Conservation (phyloP, 1,140 invertebrate genomes). For the Anoplolepis gracilipes region DNA sequence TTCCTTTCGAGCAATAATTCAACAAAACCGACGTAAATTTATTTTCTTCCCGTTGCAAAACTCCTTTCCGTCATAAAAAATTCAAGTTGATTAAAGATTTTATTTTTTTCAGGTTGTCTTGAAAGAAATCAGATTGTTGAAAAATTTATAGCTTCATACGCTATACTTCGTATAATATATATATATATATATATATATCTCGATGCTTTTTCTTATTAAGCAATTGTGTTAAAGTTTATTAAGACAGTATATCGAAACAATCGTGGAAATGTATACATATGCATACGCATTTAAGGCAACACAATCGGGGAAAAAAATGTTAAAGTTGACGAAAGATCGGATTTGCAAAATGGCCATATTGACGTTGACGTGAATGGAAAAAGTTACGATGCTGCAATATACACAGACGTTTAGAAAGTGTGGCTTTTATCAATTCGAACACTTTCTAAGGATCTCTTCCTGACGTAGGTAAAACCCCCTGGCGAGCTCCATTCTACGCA, state of each 20-base stretch:
- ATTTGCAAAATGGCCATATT: neutral
- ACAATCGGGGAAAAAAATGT: constrained; percentile 2
- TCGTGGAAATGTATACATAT: neutral
- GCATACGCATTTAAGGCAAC: neutral
- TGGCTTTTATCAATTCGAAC: constrained; percentile 54
- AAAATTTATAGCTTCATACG: neutral
- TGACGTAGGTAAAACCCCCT: neutral
- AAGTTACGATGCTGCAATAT: constrained; percentile 21
- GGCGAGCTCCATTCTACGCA: constrained; percentile 7
- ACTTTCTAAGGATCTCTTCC: constrained; percentile 51
- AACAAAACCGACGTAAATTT: neutral
- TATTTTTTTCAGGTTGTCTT: neutral
- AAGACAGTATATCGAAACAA: neutral
- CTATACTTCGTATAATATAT: too few species aligned
- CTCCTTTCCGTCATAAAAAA: neutral
- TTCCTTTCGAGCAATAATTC: constrained; percentile 28
- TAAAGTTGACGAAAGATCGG: neutral
- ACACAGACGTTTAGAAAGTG: constrained; percentile 42
- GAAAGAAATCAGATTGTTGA: neutral
- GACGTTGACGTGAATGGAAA: constrained; percentile 9
- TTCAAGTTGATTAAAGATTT: neutral
- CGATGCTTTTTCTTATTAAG: neutral
- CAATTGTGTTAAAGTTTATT: neutral
- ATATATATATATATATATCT: too few species aligned
- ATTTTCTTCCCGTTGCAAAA: neutral